These are phyloP conservation scores for Linnaemya tessellans DNA, from an alignment of 2,888 invertebrate genomes.

Conservation along the genomic window DNA sequence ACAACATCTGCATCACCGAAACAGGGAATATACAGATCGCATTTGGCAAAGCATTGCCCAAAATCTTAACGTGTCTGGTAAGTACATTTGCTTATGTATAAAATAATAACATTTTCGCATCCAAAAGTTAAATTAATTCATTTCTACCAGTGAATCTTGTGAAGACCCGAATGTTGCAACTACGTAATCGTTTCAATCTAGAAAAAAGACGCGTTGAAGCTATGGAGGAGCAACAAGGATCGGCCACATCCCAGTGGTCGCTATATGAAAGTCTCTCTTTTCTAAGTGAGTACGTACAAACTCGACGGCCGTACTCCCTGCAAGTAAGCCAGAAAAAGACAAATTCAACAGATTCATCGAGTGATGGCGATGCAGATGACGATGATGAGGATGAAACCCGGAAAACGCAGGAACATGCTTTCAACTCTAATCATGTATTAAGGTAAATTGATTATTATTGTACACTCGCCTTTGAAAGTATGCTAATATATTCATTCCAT, in stretches of 20 bases:
- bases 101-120: neutral
- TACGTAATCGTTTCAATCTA: conserved; percentile 78
- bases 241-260: conserved; percentile 76
- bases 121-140: neutral
- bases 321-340: conserved; percentile 13
- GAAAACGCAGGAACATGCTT: neutral
- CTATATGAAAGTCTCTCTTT: conserved; percentile 76
- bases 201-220: conserved; percentile 77
- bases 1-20: conserved; percentile 75
- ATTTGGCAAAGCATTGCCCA: conserved; percentile 76
- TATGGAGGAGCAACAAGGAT: conserved; percentile 69
- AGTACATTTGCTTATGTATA: neutral
- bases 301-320: conserved; percentile 75
- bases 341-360: conserved; percentile 43
- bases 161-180: conserved; percentile 78
- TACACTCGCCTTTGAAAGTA: neutral
- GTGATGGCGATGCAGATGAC: conserved; percentile 35
- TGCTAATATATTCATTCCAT: neutral
- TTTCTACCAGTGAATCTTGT: conserved; percentile 73
- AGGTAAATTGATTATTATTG: conserved; percentile 11
- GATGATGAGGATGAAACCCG: conserved; percentile 14
- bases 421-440: conserved; percentile 18
- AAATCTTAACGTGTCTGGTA: conserved; percentile 66
- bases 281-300: conserved; percentile 76
- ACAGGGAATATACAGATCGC: conserved; percentile 75